Evolutionary conservation across 2,888 invertebrate genomes (phyloP), one percentile per base, ranked within the genome.

Genomic region (Tuberolachnus salignus): DNA sequence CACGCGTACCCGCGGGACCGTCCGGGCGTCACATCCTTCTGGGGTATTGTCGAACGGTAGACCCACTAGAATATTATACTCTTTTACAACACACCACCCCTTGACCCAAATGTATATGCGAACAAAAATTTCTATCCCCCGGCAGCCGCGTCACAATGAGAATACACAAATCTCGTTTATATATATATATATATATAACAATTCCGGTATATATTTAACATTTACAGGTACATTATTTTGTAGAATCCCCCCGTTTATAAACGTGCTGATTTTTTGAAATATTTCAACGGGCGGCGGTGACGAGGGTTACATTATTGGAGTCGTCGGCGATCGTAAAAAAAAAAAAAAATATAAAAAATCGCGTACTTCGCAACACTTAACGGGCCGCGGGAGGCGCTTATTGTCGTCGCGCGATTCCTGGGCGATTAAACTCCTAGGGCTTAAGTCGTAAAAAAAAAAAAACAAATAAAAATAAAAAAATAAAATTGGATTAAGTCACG

Each of bases 401-500:
- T 34, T 74, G 13, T 42, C 53, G n/a, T 26, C 46, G 66, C 46
- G 66, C 66, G 46, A 66, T 75, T 75, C 44, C 74, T 23, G 73
- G 53, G 23, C 53, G 63, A 73, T 73, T 75, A 75, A 75, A 66
- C 57, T 46, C 57, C 66, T 42, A 53, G 53, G 64, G 73, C 42
- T 74, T 63, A 74, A 61, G 57, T 75, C 69, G 78, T 78, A 69
- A 78, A 67, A 66, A 53, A 66, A 49, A 34, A 55, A 34, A 34
- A 34, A 34, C 3, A 34, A 74, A 64, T 46, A 73, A 63, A 51
- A 51, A 34, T 34, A 19, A 51, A 78, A 66, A 67, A 72, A n/a
- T n/a, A 72, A 63, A 51, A 67, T 34, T 59, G 78, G 78, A 78
- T 78, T 78, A 78, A 78, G 69, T 78, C 69, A 67, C 66, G 75